Base-by-base conservation (phyloP, 1,140 invertebrate genomes). In the Lepeophtheirus salmonis region DNA sequence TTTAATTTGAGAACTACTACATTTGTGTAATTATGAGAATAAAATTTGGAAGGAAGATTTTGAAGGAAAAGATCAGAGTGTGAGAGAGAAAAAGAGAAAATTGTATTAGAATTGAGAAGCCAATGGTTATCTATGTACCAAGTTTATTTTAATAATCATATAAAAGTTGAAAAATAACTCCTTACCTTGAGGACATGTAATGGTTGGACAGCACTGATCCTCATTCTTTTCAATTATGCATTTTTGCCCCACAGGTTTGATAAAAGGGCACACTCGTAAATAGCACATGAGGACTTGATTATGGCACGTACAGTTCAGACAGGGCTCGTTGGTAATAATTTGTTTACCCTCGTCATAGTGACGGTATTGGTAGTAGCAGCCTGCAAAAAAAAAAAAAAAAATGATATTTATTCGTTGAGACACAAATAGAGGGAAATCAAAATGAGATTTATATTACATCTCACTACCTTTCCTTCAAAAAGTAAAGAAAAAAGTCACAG, bases 281-380 rank as follows among this genome's bases (percentile, higher is more conserved):
- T 89, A 94, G 68, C 89, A 94, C 88, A 91, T 91, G 50, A 94
- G 76, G 86, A 91, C 91, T 66, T 82, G 80, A 68, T 91, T 89
- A 73, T 87, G 83, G 71, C 89, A 94, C 57, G 88, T 92, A 74
- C 89, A 94, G 73, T 94, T 94, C 26, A 94, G 75, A 73, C 89
- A 94, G 64, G 88, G 87, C 71, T 94, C 89, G 74, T 90, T 89
- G 61, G 88, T 92, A 71, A 88, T 78, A 67, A 94, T 92, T 66
- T 86, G 79, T 68, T 90, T 86, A 54, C 88, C 87, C 74, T 92
- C 87, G 63, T 83, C 80, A 72, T 94, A 92, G 68, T 86, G 85
- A 70, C 89, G 82, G 69, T 86, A 89, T 75, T 91, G 89, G 75
- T 91, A 91, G 72, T 89, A 92, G 71, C 89, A 94, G 65, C 86